A percentile compares a stretch with the other conserved stretches of the same genome.
phyloP scores from a whole-genome alignment of 2,888 invertebrate species.

The Biston stratarius region DNA sequence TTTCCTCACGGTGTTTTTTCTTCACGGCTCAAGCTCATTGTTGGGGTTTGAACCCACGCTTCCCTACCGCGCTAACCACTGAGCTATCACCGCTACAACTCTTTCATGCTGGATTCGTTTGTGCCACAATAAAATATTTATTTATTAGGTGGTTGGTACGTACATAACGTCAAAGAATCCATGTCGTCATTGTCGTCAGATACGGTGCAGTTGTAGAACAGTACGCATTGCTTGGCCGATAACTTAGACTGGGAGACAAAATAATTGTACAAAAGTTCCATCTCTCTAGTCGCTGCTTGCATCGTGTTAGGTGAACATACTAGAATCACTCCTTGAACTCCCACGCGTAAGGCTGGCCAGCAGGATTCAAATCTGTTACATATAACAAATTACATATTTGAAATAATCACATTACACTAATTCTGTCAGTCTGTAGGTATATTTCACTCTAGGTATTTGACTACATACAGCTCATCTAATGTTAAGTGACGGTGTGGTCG shows the following conservation, averaged over 20 bases:
- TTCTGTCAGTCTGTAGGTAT: too few relatives aligned
- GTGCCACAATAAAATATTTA: too few relatives aligned
- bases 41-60: too few relatives aligned
- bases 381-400: background rate
- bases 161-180: constrained; percentile 82
- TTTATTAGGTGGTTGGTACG: constrained; percentile 25
- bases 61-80: too few relatives aligned
- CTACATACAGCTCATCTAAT: too few relatives aligned
- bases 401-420: too few relatives aligned
- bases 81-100: too few relatives aligned
- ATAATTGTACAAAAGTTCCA: constrained; percentile 89
- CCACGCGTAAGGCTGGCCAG: constrained; percentile 91
- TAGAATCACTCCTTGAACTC: constrained; percentile 89
- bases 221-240: constrained; percentile 88
- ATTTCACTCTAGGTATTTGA: too few relatives aligned
- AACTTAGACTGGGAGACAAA: constrained; percentile 89
- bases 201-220: constrained; percentile 84
- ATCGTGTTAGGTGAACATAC: constrained; percentile 87
- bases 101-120: constrained; percentile 3
- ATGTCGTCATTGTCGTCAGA: constrained; percentile 76
- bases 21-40: too few relatives aligned
- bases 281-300: constrained; percentile 82
- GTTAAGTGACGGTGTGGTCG: too few relatives aligned
- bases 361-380: constrained; percentile 89
- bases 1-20: too few relatives aligned